Conservation (phyloP, 2,888 invertebrate species). For the Lydus trimaculatus region DNA sequence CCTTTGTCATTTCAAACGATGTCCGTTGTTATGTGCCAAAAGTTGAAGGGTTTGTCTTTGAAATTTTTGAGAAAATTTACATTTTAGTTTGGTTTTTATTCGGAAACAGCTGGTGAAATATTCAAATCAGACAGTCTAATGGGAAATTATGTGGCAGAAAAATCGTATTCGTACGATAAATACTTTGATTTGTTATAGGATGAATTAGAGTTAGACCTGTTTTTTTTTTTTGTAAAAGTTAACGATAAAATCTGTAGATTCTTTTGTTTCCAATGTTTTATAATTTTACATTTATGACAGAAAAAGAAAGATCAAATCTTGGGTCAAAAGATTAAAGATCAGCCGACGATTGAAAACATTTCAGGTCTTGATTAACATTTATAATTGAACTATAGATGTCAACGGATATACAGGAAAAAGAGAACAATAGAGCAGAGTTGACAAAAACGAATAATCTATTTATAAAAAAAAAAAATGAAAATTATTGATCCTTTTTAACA, state of each 20-base stretch:
- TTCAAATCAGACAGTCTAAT: neutral
- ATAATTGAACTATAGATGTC: conserved; percentile 48
- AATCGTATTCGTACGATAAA: neutral
- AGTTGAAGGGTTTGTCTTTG: neutral
- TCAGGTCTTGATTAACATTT: conserved; percentile 45
- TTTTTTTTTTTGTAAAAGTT: neutral
- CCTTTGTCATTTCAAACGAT: neutral
- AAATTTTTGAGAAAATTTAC: neutral
- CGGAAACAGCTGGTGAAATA: conserved; percentile 5
- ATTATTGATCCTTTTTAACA: conserved; percentile 23
- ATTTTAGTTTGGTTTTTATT: neutral
- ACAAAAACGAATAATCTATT: conserved; percentile 7
- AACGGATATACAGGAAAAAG: conserved; percentile 41
- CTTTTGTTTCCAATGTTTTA: conserved; percentile 7
- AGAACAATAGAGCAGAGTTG: conserved; percentile 25
- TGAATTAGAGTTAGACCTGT: neutral
- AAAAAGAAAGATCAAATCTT: conserved; percentile 39
- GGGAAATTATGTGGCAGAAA: conserved; percentile 9
- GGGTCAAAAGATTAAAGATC: conserved; percentile 58
- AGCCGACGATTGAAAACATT: conserved; percentile 40
- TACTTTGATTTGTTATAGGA: neutral
- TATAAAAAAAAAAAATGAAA: conserved; percentile 28
- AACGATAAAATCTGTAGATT: conserved; percentile 12
- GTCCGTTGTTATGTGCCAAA: neutral
- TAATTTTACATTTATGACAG: conserved; percentile 17